Conservation (phyloP, 2,113 vertebrate genomes). For the Maylandia zebra region DNA sequence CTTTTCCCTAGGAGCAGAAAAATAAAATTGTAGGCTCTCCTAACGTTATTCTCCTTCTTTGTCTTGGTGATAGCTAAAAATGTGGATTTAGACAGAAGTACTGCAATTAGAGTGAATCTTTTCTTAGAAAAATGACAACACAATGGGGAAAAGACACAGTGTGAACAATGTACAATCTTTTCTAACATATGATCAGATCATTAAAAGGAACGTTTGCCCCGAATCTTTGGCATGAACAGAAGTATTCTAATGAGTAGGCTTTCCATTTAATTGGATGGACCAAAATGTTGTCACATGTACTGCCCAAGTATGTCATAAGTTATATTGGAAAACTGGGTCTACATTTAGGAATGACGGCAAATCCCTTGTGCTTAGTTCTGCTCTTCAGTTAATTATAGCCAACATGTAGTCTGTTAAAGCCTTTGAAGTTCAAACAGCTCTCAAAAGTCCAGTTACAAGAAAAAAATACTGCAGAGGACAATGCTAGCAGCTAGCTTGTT, state of each 20-base stretch:
- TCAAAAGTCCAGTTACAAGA: background rate
- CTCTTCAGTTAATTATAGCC: slow-evolving; percentile 29
- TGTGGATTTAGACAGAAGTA: slow-evolving; percentile 10
- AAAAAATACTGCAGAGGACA: background rate
- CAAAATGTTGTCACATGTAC: slow-evolving; percentile 21
- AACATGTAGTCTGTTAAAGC: background rate
- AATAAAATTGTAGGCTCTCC: background rate
- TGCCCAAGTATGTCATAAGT: background rate
- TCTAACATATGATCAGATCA: slow-evolving; percentile 24
- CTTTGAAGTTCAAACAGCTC: background rate
- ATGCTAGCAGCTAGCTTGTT: background rate
- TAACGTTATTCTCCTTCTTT: background rate
- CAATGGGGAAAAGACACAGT: background rate
- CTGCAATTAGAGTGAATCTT: background rate
- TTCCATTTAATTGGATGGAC: slow-evolving; percentile 40
- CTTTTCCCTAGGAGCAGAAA: slow-evolving; percentile 45
- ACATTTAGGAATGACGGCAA: background rate
- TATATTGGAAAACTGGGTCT: background rate
- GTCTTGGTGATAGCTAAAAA: slow-evolving; percentile 21
- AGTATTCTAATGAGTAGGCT: slow-evolving; percentile 20
- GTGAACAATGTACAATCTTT: background rate
- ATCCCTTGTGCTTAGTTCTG: background rate
- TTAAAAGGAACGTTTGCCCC: slow-evolving; percentile 21
- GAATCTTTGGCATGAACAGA: slow-evolving; percentile 10
- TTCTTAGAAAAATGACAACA: slow-evolving; percentile 4